Percentiles rank a stretch among this genome's conserved stretches.
Conservation (phyloP, 1,140 invertebrate genomes). For the Berghia stephanieae region DNA sequence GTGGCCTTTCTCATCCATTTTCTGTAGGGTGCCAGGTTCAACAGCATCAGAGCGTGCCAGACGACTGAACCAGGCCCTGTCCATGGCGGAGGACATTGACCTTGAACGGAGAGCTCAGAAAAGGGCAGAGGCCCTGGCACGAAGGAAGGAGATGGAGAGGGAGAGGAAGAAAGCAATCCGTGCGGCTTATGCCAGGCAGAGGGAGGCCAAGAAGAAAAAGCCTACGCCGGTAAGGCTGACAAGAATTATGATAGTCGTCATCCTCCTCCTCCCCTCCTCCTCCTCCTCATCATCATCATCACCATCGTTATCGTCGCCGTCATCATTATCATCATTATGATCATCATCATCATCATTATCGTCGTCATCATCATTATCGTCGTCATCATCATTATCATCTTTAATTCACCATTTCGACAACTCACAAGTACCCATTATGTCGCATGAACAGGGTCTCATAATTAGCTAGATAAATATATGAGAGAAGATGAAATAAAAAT, state of each 20-base stretch:
- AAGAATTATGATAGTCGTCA: not conserved
- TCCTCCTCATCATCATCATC: too few relatives aligned
- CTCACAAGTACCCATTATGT: too few relatives aligned
- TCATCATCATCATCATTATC: not conserved
- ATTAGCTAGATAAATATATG: too few relatives aligned
- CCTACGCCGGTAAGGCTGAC: conserved; percentile 32
- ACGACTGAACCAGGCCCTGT: conserved; percentile 42
- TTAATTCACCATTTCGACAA: too few relatives aligned
- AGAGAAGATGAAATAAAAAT: too few relatives aligned
- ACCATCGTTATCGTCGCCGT: not conserved
- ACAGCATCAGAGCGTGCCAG: conserved; percentile 51
- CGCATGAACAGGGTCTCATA: too few relatives aligned
- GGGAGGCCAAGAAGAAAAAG: conserved; percentile 54
- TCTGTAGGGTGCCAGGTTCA: conserved; percentile 42
- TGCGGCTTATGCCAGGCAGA: conserved; percentile 55
- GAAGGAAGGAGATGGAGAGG: conserved; percentile 59
- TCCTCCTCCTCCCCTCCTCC: too few relatives aligned
- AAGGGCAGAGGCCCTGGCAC: conserved; percentile 41
- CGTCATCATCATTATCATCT: too few relatives aligned
- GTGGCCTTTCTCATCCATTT: too few relatives aligned
- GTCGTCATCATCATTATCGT: too few relatives aligned
- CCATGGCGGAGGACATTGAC: conserved; percentile 51
- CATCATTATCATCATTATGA: too few relatives aligned
- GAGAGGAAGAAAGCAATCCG: conserved; percentile 58
- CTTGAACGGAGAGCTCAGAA: conserved; percentile 49